phyloP scores from a whole-genome alignment of 2,797 vertebrate species.

The Centropyge bicolor region DNA sequence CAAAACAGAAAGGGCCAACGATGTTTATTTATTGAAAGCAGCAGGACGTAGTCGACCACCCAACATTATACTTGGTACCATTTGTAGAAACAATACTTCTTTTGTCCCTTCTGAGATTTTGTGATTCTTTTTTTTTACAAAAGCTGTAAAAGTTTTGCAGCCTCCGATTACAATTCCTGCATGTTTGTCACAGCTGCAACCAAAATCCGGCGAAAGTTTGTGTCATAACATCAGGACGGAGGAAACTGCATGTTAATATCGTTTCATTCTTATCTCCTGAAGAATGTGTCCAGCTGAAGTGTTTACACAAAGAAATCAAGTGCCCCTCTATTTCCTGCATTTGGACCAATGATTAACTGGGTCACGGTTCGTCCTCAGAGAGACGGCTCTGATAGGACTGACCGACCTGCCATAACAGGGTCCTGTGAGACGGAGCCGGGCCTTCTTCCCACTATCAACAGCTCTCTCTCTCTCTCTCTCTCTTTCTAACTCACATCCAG shows the following conservation, averaged over 20 bases:
- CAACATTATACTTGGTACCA: background rate
- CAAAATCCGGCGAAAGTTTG: background rate
- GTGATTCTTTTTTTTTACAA: background rate
- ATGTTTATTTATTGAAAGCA: slow-evolving; percentile 9
- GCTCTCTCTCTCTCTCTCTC: slow-evolving; percentile 38
- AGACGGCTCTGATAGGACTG: slow-evolving; percentile 45
- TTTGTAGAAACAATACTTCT: background rate
- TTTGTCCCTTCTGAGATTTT: background rate
- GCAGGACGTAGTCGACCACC: background rate
- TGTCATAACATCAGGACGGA: background rate
- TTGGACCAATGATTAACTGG: slow-evolving; percentile 70
- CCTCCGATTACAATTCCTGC: background rate
- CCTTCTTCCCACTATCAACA: slow-evolving; percentile 48
- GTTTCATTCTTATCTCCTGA: slow-evolving; percentile 20
- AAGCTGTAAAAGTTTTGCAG: background rate
- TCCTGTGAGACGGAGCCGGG: slow-evolving; percentile 62
- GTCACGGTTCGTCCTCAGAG: slow-evolving; percentile 62
- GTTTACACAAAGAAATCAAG: slow-evolving; percentile 48
- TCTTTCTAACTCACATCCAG: slow-evolving; percentile 21
- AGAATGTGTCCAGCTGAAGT: slow-evolving; percentile 28
- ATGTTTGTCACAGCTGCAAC: slow-evolving; percentile 14
- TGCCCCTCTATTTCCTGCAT: slow-evolving; percentile 39
- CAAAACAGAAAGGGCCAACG: background rate
- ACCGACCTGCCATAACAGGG: slow-evolving; percentile 51
- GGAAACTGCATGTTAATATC: background rate